A percentile compares a stretch with the other conserved stretches of the same genome.
These are phyloP conservation scores for Eulemur coronatus DNA, from an alignment of 2,797 vertebrate genomes.

Conservation along the genomic window DNA sequence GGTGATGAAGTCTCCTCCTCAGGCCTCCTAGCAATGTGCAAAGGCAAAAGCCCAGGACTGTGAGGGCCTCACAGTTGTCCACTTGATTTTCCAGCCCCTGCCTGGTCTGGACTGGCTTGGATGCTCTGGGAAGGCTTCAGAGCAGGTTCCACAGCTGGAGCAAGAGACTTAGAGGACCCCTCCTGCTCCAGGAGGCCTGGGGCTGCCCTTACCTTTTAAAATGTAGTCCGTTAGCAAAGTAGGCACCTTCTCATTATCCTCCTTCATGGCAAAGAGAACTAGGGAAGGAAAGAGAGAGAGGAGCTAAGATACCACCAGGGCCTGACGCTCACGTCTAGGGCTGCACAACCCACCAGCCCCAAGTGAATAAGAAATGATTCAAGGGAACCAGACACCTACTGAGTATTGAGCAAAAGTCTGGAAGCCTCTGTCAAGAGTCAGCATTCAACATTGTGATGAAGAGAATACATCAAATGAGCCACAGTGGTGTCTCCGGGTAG, in stretches of 20 bases:
- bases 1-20: neutral
- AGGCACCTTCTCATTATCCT: conserved; percentile 98
- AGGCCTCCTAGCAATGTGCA: neutral
- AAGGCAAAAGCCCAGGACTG: neutral
- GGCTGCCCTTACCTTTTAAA: conserved; percentile 92
- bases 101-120: neutral
- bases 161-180: neutral
- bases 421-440: neutral
- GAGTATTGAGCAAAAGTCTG: neutral
- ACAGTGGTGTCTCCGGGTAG: neutral
- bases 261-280: conserved; percentile 99
- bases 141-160: neutral
- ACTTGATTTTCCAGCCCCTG: too few relatives aligned
- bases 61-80: neutral
- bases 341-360: neutral
- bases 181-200: neutral
- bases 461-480: neutral
- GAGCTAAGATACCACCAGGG: neutral
- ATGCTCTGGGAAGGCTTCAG: neutral
- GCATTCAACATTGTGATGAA: neutral
- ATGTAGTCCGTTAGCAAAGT: conserved; percentile 98
- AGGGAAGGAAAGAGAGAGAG: conserved; percentile 7
- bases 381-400: neutral
- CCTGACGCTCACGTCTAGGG: neutral
- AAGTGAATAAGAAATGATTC: neutral